Conservation (phyloP, 2,888 invertebrate genomes). For the Caenorhabditis sp. region DNA sequence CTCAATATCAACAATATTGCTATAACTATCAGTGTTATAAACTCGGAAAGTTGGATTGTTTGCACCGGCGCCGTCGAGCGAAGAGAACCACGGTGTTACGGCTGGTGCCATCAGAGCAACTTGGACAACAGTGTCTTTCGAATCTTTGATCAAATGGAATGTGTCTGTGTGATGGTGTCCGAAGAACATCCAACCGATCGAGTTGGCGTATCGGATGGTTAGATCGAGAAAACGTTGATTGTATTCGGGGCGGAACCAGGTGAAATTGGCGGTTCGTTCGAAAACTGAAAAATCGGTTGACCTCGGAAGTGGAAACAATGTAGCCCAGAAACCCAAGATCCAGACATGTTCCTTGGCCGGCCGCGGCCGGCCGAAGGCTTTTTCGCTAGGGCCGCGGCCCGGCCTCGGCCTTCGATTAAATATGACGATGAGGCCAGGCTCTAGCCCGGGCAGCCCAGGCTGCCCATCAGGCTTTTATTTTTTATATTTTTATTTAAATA, state of each 20-base stretch:
- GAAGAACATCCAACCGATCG: constrained; percentile 71
- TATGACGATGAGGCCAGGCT: too few relatives aligned
- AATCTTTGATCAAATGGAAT: constrained; percentile 66
- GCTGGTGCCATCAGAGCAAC: constrained; percentile 85
- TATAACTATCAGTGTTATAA: constrained; percentile 46
- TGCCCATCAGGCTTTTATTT: too few relatives aligned
- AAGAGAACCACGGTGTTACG: constrained; percentile 83
- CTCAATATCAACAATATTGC: constrained; percentile 52
- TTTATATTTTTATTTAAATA: too few relatives aligned
- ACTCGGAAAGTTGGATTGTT: constrained; percentile 67
- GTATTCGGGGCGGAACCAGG: constrained; percentile 71
- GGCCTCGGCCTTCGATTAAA: too few relatives aligned
- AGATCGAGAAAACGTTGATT: constrained; percentile 70
- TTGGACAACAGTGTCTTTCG: constrained; percentile 69
- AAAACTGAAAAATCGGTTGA: constrained; percentile 54
- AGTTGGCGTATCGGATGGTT: constrained; percentile 64
- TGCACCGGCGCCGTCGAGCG: constrained; percentile 71
- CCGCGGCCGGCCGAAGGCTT: too few relatives aligned
- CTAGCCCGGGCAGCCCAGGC: too few relatives aligned
- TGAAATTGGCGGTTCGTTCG: constrained; percentile 66
- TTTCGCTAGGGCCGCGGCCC: too few relatives aligned
- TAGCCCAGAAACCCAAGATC: too few relatives aligned
- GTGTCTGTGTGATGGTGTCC: constrained; percentile 72
- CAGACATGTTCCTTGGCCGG: too few relatives aligned
- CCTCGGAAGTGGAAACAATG: not conserved